phyloP scores from a whole-genome alignment of 2,797 vertebrate species.

The Paramormyrops hopkinsi region DNA sequence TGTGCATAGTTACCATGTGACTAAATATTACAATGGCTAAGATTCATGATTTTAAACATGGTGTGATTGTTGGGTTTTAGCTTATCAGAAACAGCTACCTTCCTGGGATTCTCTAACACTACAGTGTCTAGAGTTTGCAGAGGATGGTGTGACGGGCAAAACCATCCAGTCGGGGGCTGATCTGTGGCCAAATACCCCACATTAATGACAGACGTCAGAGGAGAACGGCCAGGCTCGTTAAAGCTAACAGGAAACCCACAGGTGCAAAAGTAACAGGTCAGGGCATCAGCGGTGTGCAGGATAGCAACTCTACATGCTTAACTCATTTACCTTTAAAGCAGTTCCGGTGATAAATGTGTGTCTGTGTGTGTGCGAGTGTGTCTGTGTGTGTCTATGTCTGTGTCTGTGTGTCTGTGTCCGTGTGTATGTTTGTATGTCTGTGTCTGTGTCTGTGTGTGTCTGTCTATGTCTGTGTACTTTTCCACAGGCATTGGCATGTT shows the following conservation, averaged over 20 bases:
- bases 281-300: not conserved
- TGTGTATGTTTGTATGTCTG: too few relatives aligned
- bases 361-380: too few relatives aligned
- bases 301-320: not conserved
- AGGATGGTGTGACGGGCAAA: not conserved
- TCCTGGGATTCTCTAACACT: not conserved
- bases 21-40: not conserved
- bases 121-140: not conserved
- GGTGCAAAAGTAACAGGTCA: not conserved
- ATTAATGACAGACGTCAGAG: not conserved
- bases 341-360: not conserved
- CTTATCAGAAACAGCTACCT: not conserved
- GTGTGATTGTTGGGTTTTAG: not conserved
- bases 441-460: not conserved
- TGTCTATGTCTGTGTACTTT: not conserved
- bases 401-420: too few relatives aligned
- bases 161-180: not conserved
- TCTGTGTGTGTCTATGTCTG: not conserved
- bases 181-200: not conserved
- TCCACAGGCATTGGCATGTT: not conserved
- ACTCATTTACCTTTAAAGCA: not conserved
- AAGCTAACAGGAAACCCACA: not conserved
- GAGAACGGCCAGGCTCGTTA: not conserved
- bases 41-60: not conserved
- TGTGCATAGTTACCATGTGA: not conserved